phyloP scores from a whole-genome alignment of 2,113 vertebrate genomes.

The Nicator chloris region DNA sequence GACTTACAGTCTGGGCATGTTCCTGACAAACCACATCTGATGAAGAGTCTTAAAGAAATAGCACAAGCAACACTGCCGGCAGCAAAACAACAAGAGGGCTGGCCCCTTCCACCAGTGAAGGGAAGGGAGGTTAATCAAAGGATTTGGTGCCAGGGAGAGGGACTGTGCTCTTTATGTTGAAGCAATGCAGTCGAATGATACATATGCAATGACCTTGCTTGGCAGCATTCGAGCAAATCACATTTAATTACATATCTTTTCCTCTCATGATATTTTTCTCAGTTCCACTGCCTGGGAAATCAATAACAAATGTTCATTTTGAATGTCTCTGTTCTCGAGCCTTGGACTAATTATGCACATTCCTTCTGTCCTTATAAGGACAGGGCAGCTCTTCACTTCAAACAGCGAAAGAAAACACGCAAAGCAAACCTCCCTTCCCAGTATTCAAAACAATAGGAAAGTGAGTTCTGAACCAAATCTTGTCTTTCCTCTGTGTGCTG shows the following conservation, averaged over 20 bases:
- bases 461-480: not conserved
- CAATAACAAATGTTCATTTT: slow-evolving; percentile 52
- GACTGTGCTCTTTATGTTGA: not conserved
- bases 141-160: not conserved
- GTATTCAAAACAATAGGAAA: not conserved
- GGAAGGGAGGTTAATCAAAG: slow-evolving; percentile 25
- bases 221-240: not conserved
- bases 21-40: slow-evolving; percentile 58
- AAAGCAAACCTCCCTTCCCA: not conserved
- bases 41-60: slow-evolving; percentile 50
- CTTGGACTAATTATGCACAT: slow-evolving; percentile 37
- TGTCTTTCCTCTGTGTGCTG: not conserved
- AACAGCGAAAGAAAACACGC: not conserved
- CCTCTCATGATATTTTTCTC: not conserved
- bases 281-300: slow-evolving; percentile 12
- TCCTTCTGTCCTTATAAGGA: slow-evolving; percentile 23
- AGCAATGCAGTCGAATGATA: not conserved
- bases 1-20: slow-evolving; percentile 51
- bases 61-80: slow-evolving; percentile 1
- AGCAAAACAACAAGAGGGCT: slow-evolving; percentile 43
- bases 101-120: not conserved
- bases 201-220: slow-evolving; percentile 5
- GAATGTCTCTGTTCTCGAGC: slow-evolving; percentile 11
- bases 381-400: not conserved
- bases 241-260: not conserved